A percentile compares a stretch with the other conserved stretches of the same genome.
phyloP scores from a whole-genome alignment of 2,113 vertebrate species.

The Tautogolabrus adspersus region DNA sequence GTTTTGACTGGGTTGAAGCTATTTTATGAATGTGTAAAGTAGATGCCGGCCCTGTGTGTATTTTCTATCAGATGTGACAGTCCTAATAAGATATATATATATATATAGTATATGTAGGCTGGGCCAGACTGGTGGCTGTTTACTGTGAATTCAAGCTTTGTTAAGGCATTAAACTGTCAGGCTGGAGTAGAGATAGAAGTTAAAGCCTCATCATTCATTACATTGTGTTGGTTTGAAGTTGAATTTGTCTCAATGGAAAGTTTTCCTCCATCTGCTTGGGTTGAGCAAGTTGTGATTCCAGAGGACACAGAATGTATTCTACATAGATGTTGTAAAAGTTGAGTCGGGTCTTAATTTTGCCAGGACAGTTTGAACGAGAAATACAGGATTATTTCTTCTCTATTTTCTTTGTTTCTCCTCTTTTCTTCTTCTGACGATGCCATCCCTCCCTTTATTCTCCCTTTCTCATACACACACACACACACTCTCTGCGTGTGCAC shows the following conservation, averaged over 20 bases:
- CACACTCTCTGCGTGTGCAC: not conserved
- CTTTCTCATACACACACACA: not conserved
- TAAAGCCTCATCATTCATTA: slow-evolving; percentile 31
- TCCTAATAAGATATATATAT: slow-evolving; percentile 32
- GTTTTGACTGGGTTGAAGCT: not conserved
- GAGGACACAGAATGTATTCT: not conserved
- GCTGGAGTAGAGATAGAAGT: slow-evolving; percentile 10
- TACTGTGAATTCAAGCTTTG: slow-evolving; percentile 30
- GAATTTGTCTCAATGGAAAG: slow-evolving; percentile 23
- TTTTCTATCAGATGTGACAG: slow-evolving; percentile 29
- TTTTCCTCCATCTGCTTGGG: too few relatives aligned
- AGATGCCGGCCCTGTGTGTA: not conserved
- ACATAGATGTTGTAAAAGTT: too few relatives aligned
- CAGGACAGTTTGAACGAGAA: too few relatives aligned
- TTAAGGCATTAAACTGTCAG: slow-evolving; percentile 41
- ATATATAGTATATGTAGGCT: not conserved
- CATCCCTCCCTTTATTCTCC: not conserved
- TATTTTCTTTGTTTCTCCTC: not conserved
- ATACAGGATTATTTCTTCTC: not conserved
- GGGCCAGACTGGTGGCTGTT: slow-evolving; percentile 8
- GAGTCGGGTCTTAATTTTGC: too few relatives aligned
- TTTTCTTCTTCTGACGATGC: not conserved
- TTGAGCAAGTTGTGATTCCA: too few relatives aligned
- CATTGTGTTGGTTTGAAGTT: slow-evolving; percentile 40
- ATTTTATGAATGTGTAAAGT: not conserved